Base-by-base conservation (phyloP, 2,888 invertebrate genomes). In the Drosophila ustulata region DNA sequence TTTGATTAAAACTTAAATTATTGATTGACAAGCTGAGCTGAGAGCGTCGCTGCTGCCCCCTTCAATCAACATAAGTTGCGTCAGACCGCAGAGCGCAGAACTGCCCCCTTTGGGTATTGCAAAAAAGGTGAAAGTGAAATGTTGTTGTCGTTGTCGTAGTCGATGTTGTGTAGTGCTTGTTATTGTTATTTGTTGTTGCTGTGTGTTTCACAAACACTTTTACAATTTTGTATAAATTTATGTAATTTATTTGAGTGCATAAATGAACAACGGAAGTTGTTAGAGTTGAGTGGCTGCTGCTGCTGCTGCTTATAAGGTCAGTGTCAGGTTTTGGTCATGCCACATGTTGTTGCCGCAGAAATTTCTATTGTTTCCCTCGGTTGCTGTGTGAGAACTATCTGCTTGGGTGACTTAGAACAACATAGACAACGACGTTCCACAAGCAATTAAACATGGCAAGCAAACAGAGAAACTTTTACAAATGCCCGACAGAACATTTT, bases 91-190 rank as follows among this genome's bases (percentile, higher is more conserved):
- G 18, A 18, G 18, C n/a, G 30, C 39, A 51, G 13, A 46, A 41
- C 11, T 45, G 58, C 37, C 45, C 67, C 63, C 45, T 56, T 49
- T 46, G 28, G 57, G 43, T 34, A 47, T 55, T 39, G 59, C 57
- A 55, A 77, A 37, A 37, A 75, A 81, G 87, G 82, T 82, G 85
- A 82, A 87, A 84, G 80, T 87, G 75, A 78, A 78, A 71, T 69
- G 47, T 73, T 58, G n/a, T 32, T 65, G 28, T 64, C 9, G 34
- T 47, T 45, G 18, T 18, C 18, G 32, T 8, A 41, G 41, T n/a
- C 37, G 45, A 18, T 53, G 41, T 47, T 37, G 34, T 34, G 9
- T 34, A 34, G 34, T 34, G 34, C 9, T 11, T 18, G 18, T 18
- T 18, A 18, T 18, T 18, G 18, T 18, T 18, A 18, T 18, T 34